A percentile compares a stretch with the other conserved stretches of the same genome.
phyloP scores from a whole-genome alignment of 1,140 invertebrate species.

The Cotesia chilonis region DNA sequence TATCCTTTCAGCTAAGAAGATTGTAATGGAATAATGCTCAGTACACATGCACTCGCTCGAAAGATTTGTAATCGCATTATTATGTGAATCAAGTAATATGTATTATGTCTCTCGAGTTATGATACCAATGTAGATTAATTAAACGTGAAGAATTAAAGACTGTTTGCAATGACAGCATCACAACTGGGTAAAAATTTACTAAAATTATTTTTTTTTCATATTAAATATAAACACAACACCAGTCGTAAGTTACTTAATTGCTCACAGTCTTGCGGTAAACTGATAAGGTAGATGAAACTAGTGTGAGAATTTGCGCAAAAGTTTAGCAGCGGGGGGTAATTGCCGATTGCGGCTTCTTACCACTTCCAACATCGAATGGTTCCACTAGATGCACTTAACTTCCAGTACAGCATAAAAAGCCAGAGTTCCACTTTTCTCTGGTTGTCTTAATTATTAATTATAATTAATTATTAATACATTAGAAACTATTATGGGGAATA shows the following conservation, averaged over 20 bases:
- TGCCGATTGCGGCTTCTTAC: conserved; percentile 29
- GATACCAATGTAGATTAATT: neutral
- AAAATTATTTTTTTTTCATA: neutral
- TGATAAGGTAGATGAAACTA: conserved; percentile 31
- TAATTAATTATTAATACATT: neutral
- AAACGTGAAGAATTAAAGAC: neutral
- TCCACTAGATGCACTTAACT: conserved; percentile 14
- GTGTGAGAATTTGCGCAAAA: conserved; percentile 28
- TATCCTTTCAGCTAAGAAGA: no score
- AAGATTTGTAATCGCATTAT: no score
- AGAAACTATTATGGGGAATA: no score
- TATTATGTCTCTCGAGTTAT: no score
- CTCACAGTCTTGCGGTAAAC: conserved; percentile 51
- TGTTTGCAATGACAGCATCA: neutral
- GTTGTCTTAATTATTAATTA: neutral
- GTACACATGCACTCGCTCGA: no score
- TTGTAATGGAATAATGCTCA: no score
- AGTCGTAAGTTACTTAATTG: conserved; percentile 52
- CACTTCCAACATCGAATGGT: conserved; percentile 9
- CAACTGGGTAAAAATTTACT: no score
- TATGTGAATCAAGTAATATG: no score
- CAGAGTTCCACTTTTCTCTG: conserved; percentile 21
- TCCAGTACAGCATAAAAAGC: neutral
- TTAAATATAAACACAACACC: neutral
- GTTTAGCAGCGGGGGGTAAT: conserved; percentile 22